Evolutionary conservation across 2,888 invertebrate species (phyloP).

Genomic region (Geophilus truncorum): DNA sequence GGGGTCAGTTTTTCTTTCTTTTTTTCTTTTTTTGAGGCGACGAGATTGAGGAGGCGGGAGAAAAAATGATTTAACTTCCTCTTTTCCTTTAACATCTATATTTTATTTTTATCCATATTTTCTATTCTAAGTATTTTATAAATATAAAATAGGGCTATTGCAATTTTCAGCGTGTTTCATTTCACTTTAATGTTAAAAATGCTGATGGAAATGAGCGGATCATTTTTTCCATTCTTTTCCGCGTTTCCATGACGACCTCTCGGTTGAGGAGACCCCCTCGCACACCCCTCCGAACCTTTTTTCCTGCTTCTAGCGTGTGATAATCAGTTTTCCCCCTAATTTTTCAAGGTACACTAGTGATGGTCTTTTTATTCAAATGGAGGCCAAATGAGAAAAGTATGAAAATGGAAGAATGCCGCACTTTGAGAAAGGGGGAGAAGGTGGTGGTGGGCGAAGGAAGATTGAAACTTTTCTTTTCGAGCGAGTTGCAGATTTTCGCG

Average conservation of each 20-base stretch:
- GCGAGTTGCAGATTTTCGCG: too few species aligned
- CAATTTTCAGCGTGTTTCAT: not conserved
- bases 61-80: not conserved
- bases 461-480: not conserved
- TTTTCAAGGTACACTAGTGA: slow-evolving; percentile 29
- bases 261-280: not conserved
- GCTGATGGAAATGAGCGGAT: not conserved
- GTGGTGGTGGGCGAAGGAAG: not conserved
- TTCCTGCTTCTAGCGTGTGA: not conserved
- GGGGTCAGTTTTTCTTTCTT: not conserved
- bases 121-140: too few species aligned
- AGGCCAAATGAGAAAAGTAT: slow-evolving; percentile 29
- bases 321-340: slow-evolving; percentile 25
- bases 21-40: not conserved
- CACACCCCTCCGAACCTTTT: not conserved
- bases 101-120: too few species aligned
- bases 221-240: not conserved
- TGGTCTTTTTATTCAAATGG: slow-evolving; percentile 34
- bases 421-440: not conserved
- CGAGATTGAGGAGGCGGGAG: not conserved
- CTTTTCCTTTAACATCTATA: too few species aligned
- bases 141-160: too few species aligned
- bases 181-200: not conserved
- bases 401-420: slow-evolving; percentile 23
- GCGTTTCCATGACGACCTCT: not conserved